phyloP scores from a whole-genome alignment of 2,113 vertebrate species.

The Dolichallabes microphthalmus region DNA sequence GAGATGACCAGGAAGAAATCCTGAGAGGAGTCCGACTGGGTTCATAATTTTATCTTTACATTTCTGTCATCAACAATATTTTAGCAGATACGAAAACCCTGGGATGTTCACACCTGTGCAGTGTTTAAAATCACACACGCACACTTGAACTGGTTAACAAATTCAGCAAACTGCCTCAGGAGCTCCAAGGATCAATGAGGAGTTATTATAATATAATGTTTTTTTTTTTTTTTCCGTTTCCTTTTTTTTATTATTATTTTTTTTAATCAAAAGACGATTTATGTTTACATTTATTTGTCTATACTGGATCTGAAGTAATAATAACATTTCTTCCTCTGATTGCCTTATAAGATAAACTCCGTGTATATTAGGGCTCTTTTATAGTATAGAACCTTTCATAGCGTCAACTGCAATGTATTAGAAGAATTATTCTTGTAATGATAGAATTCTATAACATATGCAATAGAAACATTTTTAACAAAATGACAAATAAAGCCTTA shows the following conservation, averaged over 20 bases:
- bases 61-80: not conserved
- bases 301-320: constrained; percentile 38
- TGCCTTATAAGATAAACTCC: constrained; percentile 21
- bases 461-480: constrained; percentile 31
- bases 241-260: not conserved
- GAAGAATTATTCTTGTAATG: constrained; percentile 34
- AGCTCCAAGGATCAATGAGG: not conserved
- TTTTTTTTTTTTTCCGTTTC: not conserved
- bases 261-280: not conserved
- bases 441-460: constrained; percentile 17
- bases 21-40: no score
- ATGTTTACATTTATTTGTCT: constrained; percentile 48
- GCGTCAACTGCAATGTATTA: constrained; percentile 39
- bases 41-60: not conserved
- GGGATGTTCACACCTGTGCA: not conserved
- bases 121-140: not conserved
- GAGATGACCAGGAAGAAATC: no score
- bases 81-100: not conserved
- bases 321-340: constrained; percentile 26
- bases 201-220: not conserved
- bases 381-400: constrained; percentile 38
- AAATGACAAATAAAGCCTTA: constrained; percentile 41
- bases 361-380: constrained; percentile 32
- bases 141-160: not conserved
- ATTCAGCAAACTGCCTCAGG: not conserved